Base-by-base conservation (phyloP, 2,797 vertebrate species). In the Lophotriccus pileatus region DNA sequence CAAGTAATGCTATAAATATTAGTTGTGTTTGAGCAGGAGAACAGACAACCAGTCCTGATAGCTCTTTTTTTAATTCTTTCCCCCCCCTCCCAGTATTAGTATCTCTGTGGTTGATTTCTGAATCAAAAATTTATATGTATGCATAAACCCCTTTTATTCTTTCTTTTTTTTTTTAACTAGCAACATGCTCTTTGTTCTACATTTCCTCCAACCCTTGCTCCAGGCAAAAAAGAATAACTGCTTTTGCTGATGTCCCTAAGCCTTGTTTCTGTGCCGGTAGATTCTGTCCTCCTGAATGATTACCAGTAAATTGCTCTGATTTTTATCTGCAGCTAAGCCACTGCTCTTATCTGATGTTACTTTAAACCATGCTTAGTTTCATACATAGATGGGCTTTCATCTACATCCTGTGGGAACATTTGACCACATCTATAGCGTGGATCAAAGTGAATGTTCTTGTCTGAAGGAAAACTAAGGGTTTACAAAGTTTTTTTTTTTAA, bases 301-400 rank as follows among this genome's bases (percentile, higher is more conserved):
- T 67, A 44, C 74, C 63, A 49, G 68, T 89, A 94, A 93, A 95
- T 94, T 77, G 81, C 73, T 90, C 59, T 79, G 89, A 84, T 93
- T 84, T 37, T 89, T 84, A 86, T 94, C 94, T 91, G 67, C 63
- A 86, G 34, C 36, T 34, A 58, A 78, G 59, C 37, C 37, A n/a
- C 20, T 6, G 0, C 47, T 69, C 52, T 92, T 72, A 69, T 55
- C 77, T 85, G 79, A 73, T 76, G 21, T 34, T 78, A 14, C 79
- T 83, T 68, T 24, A 75, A 78, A 30, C 49, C 36, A 2, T 21
- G 7, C 67, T 64, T 23, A 1, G 23, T 73, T 89, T 79, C 37
- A 9, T 63, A 18, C 32, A 6, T 19, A 69, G 64, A 22, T 78
- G 56, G 36, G 14, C 84, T 87, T 86, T 75, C 27, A 34, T 50